Conservation (phyloP, 2,888 invertebrate genomes). For the Orchesellides sinensis region DNA sequence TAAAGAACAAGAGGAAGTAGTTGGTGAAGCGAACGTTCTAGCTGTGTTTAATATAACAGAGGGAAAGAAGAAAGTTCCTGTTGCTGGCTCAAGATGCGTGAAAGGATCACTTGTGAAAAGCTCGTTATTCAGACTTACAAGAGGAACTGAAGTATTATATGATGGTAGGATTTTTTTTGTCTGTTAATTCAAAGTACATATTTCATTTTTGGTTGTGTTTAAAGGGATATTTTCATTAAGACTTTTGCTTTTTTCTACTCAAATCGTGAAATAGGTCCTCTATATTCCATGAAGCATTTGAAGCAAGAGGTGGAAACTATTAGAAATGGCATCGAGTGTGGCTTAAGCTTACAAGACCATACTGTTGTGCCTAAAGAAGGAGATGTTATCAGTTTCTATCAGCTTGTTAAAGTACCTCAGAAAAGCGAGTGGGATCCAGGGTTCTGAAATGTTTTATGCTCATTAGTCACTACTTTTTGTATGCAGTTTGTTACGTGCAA, state of each 20-base stretch:
- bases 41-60: slow-evolving; percentile 90
- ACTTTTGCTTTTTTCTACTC: background rate
- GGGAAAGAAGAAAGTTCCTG: slow-evolving; percentile 87
- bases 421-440: slow-evolving; percentile 91
- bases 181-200: slow-evolving; percentile 9
- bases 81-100: slow-evolving; percentile 92
- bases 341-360: slow-evolving; percentile 85
- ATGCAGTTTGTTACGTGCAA: too few relatives aligned
- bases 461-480: too few relatives aligned
- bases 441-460: slow-evolving; percentile 79
- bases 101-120: slow-evolving; percentile 86
- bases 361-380: slow-evolving; percentile 83
- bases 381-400: slow-evolving; percentile 88
- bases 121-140: slow-evolving; percentile 82
- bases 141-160: slow-evolving; percentile 80
- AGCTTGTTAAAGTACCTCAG: slow-evolving; percentile 82
- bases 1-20: slow-evolving; percentile 85
- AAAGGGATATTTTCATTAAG: slow-evolving; percentile 5
- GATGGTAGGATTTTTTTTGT: slow-evolving; percentile 81
- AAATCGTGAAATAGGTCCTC: slow-evolving; percentile 78
- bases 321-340: slow-evolving; percentile 92
- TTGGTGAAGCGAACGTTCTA: slow-evolving; percentile 92
- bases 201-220: background rate
- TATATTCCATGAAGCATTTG: slow-evolving; percentile 91
- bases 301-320: slow-evolving; percentile 91